Percentiles rank a stretch among this genome's conserved stretches.
phyloP scores from a whole-genome alignment of 2,888 invertebrate genomes.

The Entomobrya multifasciata region DNA sequence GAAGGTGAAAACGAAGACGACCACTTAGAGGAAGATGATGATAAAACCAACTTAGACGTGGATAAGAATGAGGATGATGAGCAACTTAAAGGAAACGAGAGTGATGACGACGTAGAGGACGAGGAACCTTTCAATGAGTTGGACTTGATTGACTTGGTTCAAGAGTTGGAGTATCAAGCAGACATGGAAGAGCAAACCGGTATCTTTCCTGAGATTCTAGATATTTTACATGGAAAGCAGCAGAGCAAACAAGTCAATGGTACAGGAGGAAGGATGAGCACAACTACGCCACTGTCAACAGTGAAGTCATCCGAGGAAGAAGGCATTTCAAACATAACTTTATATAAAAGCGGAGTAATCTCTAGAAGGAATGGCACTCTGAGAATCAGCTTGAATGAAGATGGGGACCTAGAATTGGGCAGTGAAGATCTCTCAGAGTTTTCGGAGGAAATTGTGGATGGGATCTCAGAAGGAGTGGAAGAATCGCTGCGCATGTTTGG shows the following conservation, averaged over 20 bases:
- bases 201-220: conserved; percentile 63
- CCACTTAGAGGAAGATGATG: background rate
- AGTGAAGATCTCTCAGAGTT: conserved; percentile 66
- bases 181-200: conserved; percentile 67
- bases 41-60: background rate
- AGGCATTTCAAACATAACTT: background rate
- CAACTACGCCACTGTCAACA: background rate
- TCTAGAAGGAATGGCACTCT: conserved; percentile 5
- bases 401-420: conserved; percentile 47
- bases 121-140: conserved; percentile 54
- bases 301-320: background rate
- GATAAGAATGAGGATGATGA: background rate
- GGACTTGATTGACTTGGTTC: conserved; percentile 72
- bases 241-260: background rate
- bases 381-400: conserved; percentile 41
- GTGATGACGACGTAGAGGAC: background rate
- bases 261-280: no score
- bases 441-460: conserved; percentile 75
- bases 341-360: background rate
- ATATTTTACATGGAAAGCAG: conserved; percentile 59
- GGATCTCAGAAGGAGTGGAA: conserved; percentile 75
- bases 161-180: conserved; percentile 72
- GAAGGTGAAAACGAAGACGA: background rate
- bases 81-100: background rate
- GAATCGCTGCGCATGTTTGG: conserved; percentile 73